phyloP scores from a whole-genome alignment of 1,140 invertebrate species.

The Mya arenaria region DNA sequence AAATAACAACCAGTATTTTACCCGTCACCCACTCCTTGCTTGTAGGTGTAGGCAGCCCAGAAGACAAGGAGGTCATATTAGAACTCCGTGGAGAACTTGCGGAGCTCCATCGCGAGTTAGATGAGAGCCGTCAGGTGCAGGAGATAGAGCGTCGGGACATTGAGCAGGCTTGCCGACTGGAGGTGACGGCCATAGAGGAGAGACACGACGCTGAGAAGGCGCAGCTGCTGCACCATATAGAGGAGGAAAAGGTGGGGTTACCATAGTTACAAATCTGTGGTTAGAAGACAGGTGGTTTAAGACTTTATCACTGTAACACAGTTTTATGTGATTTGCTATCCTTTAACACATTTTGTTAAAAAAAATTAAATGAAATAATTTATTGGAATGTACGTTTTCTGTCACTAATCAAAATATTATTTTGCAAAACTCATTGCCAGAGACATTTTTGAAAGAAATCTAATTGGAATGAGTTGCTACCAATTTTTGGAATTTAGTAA shows the following conservation, averaged over 20 bases:
- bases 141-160: constrained; percentile 53
- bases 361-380: background rate
- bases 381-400: too few relatives aligned
- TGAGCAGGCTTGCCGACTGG: constrained; percentile 45
- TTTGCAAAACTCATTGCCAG: too few relatives aligned
- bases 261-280: background rate
- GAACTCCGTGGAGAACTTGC: background rate
- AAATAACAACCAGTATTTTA: too few relatives aligned
- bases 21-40: background rate
- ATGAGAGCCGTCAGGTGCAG: constrained; percentile 33
- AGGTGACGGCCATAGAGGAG: constrained; percentile 45
- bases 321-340: background rate
- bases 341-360: background rate
- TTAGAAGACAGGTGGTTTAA: background rate
- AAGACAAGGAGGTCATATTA: constrained; percentile 30
- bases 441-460: too few relatives aligned
- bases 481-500: too few relatives aligned
- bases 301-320: background rate
- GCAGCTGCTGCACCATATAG: constrained; percentile 31
- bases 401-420: too few relatives aligned
- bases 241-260: constrained; percentile 53
- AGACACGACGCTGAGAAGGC: constrained; percentile 47
- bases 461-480: too few relatives aligned
- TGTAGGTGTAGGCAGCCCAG: constrained; percentile 22
- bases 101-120: constrained; percentile 30